Percentiles rank a stretch among this genome's conserved stretches.
These are phyloP conservation scores for Neodiprion fabricii DNA, from an alignment of 1,140 invertebrate species.

Conservation along the genomic window DNA sequence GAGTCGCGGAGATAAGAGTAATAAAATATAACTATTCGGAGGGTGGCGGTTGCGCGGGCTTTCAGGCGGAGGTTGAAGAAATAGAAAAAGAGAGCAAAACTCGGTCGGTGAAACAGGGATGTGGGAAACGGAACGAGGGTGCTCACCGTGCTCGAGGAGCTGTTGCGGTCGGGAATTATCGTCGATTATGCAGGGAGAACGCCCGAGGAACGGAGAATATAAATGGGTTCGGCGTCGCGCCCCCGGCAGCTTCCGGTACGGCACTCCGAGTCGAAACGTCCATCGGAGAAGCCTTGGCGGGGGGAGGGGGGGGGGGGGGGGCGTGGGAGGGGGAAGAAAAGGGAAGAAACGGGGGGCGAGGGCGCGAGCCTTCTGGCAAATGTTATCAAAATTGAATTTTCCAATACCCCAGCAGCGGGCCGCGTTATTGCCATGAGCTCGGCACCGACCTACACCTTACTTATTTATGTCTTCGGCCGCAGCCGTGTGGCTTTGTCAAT, in stretches of 20 bases:
- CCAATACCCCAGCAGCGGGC: constrained; percentile 27
- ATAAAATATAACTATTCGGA: constrained; percentile 25
- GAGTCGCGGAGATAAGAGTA: constrained; percentile 10
- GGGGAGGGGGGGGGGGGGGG: background rate
- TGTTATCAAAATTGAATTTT: constrained; percentile 53
- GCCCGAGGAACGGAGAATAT: constrained; percentile 14
- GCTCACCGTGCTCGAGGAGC: constrained; percentile 3
- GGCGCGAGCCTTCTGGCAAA: constrained; percentile 20
- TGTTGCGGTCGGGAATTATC: constrained; percentile 19
- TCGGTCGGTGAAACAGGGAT: constrained; percentile 6
- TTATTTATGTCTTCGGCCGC: constrained; percentile 2
- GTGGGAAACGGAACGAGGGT: background rate
- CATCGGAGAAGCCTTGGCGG: too few species aligned
- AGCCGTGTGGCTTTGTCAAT: background rate
- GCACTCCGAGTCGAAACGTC: too few species aligned
- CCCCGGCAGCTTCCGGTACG: too few species aligned
- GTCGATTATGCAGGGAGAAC: constrained; percentile 19
- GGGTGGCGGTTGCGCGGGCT: constrained; percentile 19
- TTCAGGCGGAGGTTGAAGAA: background rate
- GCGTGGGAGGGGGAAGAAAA: constrained; percentile 15
- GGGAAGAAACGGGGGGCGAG: background rate
- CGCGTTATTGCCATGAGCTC: constrained; percentile 31
- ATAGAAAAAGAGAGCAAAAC: constrained; percentile 28
- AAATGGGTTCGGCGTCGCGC: constrained; percentile 12
- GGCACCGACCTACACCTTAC: background rate